phyloP scores from a whole-genome alignment of 1,140 invertebrate genomes.

The Lysiphlebus fabarum region DNA sequence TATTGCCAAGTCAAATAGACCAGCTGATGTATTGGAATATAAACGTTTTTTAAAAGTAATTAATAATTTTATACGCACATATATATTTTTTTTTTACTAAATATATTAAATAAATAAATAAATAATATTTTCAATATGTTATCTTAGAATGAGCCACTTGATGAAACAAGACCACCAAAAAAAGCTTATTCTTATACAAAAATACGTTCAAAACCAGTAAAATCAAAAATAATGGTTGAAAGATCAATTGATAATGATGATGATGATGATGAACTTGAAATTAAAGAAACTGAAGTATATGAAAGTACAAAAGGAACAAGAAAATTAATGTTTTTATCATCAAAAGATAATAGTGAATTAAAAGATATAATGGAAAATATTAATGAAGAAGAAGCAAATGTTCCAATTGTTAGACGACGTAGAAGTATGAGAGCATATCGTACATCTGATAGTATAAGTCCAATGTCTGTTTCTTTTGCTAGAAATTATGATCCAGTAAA shows the following conservation, averaged over 20 bases:
- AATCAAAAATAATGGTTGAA: conserved; percentile 40
- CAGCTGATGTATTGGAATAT: conserved; percentile 41
- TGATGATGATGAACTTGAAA: conserved; percentile 7
- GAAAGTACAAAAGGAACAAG: conserved; percentile 1
- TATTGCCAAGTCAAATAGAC: conserved; percentile 37
- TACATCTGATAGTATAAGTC: conserved; percentile 64
- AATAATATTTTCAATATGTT: not conserved
- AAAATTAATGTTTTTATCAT: conserved; percentile 25
- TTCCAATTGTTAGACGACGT: conserved; percentile 28
- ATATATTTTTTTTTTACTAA: not conserved
- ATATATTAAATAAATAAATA: not conserved
- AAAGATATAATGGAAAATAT: conserved; percentile 21
- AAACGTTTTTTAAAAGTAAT: conserved; percentile 42
- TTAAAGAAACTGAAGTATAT: not conserved
- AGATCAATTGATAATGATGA: conserved; percentile 23
- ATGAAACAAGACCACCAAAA: conserved; percentile 36
- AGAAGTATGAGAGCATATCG: conserved; percentile 30
- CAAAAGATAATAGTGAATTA: conserved; percentile 25
- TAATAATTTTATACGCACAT: conserved; percentile 4
- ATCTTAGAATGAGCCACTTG: conserved; percentile 37
- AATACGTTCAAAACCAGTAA: conserved; percentile 31
- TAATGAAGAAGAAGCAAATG: conserved; percentile 22
- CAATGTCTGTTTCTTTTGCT: conserved; percentile 74
- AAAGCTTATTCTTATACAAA: conserved; percentile 36
- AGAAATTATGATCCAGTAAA: conserved; percentile 76